Conservation (phyloP, 1,140 invertebrate species). For the Octopus bimaculoides region DNA sequence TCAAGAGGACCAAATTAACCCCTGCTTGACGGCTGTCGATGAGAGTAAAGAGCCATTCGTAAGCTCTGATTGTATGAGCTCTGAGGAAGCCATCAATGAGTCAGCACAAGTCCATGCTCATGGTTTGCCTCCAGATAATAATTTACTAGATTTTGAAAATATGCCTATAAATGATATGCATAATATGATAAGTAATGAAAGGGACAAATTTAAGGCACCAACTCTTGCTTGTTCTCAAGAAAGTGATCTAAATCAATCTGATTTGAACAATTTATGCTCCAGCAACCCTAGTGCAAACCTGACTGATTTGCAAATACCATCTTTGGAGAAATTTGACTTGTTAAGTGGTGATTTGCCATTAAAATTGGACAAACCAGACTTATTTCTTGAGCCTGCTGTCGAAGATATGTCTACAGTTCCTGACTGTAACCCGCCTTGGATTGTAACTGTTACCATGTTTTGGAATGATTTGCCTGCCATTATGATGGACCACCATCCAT, state of each 20-base stretch:
- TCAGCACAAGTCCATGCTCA: no score
- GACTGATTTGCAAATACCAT: constrained; percentile 12
- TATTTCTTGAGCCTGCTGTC: constrained; percentile 25
- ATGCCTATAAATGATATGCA: not conserved
- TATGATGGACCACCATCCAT: constrained; percentile 49
- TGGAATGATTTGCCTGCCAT: constrained; percentile 56
- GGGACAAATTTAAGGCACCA: not conserved
- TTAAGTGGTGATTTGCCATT: constrained; percentile 26
- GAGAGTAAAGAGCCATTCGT: not conserved
- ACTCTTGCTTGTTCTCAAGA: not conserved
- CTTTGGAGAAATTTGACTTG: constrained; percentile 29
- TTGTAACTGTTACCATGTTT: constrained; percentile 52
- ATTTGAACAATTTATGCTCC: not conserved
- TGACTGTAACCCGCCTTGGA: constrained; percentile 44
- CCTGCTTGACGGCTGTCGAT: not conserved
- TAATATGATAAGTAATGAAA: not conserved
- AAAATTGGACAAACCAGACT: constrained; percentile 23
- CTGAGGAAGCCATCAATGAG: no score
- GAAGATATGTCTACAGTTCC: constrained; percentile 16
- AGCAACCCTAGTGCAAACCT: not conserved
- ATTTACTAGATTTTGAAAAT: not conserved
- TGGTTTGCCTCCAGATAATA: not conserved
- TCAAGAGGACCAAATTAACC: not conserved
- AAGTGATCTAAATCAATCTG: not conserved
- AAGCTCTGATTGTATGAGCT: no score